These are phyloP conservation scores for Erythrocercus mccallii DNA, from an alignment of 2,113 vertebrate genomes.

Conservation along the genomic window DNA sequence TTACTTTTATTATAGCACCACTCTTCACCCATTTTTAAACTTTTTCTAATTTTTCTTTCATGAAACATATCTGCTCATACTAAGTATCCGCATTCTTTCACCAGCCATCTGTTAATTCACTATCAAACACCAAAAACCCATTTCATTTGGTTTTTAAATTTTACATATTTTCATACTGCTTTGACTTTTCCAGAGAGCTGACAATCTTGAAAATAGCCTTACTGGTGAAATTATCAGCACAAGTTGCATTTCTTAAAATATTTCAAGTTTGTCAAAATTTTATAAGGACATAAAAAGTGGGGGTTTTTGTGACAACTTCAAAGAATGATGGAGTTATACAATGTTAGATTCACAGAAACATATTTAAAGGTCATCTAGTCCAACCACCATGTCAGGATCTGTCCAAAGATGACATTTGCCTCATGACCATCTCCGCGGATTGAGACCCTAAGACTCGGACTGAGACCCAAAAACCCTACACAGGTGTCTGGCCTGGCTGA, in stretches of 20 bases:
- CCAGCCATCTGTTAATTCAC: slow-evolving; percentile 33
- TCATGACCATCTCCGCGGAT: too few species aligned
- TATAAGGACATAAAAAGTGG: not conserved
- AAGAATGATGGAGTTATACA: not conserved
- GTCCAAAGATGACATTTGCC: too few species aligned
- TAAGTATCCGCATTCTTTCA: slow-evolving; percentile 9
- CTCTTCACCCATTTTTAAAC: not conserved
- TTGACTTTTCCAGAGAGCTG: slow-evolving; percentile 24
- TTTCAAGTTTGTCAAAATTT: not conserved
- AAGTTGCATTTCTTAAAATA: not conserved
- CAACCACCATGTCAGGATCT: not conserved
- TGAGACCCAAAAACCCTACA: too few species aligned
- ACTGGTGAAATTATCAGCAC: not conserved
- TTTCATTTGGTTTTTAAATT: slow-evolving; percentile 47
- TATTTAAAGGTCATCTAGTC: not conserved
- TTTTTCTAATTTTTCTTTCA: not conserved
- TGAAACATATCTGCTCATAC: not conserved
- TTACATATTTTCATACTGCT: not conserved
- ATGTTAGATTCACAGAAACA: not conserved
- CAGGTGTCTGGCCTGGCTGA: too few species aligned
- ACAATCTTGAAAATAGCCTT: slow-evolving; percentile 6
- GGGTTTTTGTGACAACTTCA: not conserved
- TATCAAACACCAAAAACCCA: not conserved
- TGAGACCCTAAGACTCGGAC: too few species aligned
- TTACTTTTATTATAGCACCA: not conserved